Percentiles rank a stretch among this genome's conserved stretches.
Evolutionary conservation across 92 coral and sea anemone genomes (phyloP).

Genomic region (Ricordea florida): DNA sequence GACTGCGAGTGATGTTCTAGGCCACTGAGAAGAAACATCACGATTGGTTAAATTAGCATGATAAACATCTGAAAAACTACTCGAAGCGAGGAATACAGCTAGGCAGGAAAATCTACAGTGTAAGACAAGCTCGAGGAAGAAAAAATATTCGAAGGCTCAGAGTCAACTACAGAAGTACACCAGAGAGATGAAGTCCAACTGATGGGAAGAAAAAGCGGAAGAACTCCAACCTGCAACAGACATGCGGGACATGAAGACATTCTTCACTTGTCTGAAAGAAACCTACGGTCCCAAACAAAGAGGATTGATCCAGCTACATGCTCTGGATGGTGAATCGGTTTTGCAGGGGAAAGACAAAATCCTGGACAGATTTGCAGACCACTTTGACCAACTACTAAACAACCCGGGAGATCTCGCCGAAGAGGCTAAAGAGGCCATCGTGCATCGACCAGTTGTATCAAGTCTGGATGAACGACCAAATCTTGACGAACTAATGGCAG

Average conservation of each 20-base stretch:
- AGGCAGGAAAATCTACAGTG: too few relatives aligned
- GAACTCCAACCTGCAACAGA: conserved; percentile 27
- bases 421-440: background rate
- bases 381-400: conserved; percentile 11
- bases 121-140: too few relatives aligned
- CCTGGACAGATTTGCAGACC: conserved; percentile 9
- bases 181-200: conserved; percentile 1
- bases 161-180: too few relatives aligned
- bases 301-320: background rate
- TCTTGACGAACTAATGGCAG: background rate
- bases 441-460: background rate
- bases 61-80: too few relatives aligned
- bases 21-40: too few relatives aligned
- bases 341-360: conserved; percentile 6
- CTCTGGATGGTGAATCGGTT: conserved; percentile 1
- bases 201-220: conserved; percentile 30
- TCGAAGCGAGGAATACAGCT: too few relatives aligned
- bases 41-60: too few relatives aligned
- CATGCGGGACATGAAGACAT: conserved; percentile 4
- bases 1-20: too few relatives aligned
- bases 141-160: too few relatives aligned
- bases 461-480: background rate
- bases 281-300: conserved; percentile 22
- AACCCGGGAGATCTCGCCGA: background rate
- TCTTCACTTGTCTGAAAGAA: conserved; percentile 26